Evolutionary conservation across 2,113 vertebrate genomes (phyloP), one percentile per base, ranked within the genome.

Genomic region (Mus spicilegus): DNA sequence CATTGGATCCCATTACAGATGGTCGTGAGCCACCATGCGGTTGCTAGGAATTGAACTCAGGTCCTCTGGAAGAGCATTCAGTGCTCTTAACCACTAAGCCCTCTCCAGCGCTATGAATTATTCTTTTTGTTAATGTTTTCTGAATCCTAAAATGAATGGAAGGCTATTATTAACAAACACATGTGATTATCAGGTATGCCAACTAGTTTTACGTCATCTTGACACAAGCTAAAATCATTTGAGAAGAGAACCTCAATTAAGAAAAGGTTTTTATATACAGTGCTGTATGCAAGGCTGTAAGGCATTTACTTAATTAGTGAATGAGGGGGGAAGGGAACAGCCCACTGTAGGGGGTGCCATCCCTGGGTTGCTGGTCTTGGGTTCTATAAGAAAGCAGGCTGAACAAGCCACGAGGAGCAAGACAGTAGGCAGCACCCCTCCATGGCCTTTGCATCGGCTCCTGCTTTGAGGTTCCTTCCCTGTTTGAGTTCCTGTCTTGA

Each of bases 121-220:
- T 61, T 54, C 12, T 28, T 33, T n/a, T 19, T n/a, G 42, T 65
- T 49, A 56, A 33, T 80, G 10, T 73, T 73, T 33, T 94, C 30
- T 67, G 84, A 93, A 95, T 92, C 51, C 56, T 61, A 70, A 56
- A 85, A 90, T 90, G 10, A 82, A 90, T 54, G 11, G 56, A 56
- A 92, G 22, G 11, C 8, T 72, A 22, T 78, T 58, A 58, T 17
- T 72, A 91, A n/a, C 14, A 93, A 54, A 67, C 58, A 89, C 56
- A 81, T 10, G 87, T 30, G 61, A 46, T 88, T 42, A 36, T 49
- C 51, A 51, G 65, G n/a, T 30, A 12, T 58, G 58, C 24, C 42
- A 2, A 1, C 14, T 63, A 63, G 58, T 84, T 42, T 30, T 63
- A 63, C 17, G 58, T 63, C 14, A 63, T 19, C 24, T 63, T 84